Evolutionary conservation across 2,888 invertebrate genomes (phyloP).

Genomic region (Sinelater perroti): DNA sequence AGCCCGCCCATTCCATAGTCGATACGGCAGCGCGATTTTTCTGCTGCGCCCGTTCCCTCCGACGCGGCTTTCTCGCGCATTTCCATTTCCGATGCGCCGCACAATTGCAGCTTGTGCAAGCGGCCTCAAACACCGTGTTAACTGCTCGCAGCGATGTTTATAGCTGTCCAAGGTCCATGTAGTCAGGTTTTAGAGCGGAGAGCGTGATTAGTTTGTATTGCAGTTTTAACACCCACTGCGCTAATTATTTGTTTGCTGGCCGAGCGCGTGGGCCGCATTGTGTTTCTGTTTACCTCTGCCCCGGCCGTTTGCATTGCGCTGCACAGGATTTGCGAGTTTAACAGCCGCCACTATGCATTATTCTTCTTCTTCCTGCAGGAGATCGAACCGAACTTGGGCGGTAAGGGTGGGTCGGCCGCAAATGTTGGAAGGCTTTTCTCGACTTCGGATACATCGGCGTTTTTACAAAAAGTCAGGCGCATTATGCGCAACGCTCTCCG

Average conservation of each 20-base stretch:
- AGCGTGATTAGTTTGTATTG: conserved; percentile 19
- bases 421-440: no score
- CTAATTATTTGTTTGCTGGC: conserved; percentile 12
- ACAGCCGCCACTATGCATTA: no score
- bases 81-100: conserved; percentile 16
- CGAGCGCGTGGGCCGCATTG: not conserved
- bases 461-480: no score
- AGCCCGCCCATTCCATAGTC: conserved; percentile 3
- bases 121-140: conserved; percentile 15
- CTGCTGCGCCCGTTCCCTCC: not conserved
- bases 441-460: no score
- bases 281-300: conserved; percentile 3
- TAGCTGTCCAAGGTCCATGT: conserved; percentile 25
- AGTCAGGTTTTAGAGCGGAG: conserved; percentile 28
- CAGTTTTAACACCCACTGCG: conserved; percentile 15
- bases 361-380: no score
- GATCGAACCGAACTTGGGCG: no score
- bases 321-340: no score
- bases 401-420: no score
- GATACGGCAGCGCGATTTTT: not conserved
- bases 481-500: no score
- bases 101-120: conserved; percentile 17
- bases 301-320: no score
- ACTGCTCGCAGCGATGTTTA: conserved; percentile 19
- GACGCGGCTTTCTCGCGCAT: no score